Base-by-base conservation (phyloP, 2,797 vertebrate genomes). In the Myiothlypis chrysogaster region DNA sequence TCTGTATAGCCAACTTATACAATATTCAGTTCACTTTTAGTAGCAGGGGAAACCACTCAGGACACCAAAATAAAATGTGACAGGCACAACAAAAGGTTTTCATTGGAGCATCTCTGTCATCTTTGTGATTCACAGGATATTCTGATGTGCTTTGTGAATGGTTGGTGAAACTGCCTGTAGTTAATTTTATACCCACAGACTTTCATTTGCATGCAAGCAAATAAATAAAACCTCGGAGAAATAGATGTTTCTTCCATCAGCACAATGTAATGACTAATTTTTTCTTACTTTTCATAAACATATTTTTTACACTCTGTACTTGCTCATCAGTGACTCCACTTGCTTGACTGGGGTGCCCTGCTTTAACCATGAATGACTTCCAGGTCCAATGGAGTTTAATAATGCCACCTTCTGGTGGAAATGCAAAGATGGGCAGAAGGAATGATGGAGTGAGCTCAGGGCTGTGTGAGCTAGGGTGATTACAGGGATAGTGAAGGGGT, bases 381-480 rank as follows among this genome's bases (percentile, higher is more conserved):
- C 9, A 32, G 25, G 21, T 50, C 21, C 2, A 15, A 2, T 3
- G 5, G 28, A 2, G 66, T 72, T 90, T 70, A 64, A 87, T 61
- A 61, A 73, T 92, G 79, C 84, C 82, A 65, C 82, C 95, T 34
- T 71, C 84, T 94, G 84, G 93, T 73, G 59, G 47, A 46, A 66
- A 66, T 21, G 24, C 53, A 56, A 34, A 43, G 20, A 49, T 1
- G 8, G 21, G 13, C n/a, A 34, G 20, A 80, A 68, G 64, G 60
- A 82, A 65, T 2, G 32, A 53, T 4, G 17, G 32, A 50, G 6
- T 0, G 1, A 82, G 18, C 15, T 79, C 30, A 28, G 9, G 22
- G 24, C 44, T 76, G 47, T 16, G 8, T 19, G 21, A 76, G 32
- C 28, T 55, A 52, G 28, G 9, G 18, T 49, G 32, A 50, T 32